Percentiles rank a stretch among this genome's conserved stretches.
These are phyloP conservation scores for Chironex yamaguchii DNA, from an alignment of 30 jellyfish, hydroid and myxozoan genomes.

Conservation along the genomic window DNA sequence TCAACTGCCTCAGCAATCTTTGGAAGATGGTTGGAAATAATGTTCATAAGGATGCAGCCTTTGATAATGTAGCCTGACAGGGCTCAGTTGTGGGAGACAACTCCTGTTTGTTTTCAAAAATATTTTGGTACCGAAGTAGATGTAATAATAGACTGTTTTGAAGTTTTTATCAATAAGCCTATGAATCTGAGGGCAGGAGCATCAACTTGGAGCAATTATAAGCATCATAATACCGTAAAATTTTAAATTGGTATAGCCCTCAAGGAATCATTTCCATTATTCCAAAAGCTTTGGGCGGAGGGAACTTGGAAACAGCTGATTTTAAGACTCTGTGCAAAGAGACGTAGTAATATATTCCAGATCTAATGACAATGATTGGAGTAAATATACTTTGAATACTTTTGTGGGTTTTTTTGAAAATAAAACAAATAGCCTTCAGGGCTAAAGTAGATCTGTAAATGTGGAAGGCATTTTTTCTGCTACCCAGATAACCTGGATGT, in stretches of 20 bases:
- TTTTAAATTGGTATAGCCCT: conserved; percentile 40
- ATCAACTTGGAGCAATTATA: neutral
- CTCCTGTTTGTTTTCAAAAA: conserved; percentile 20
- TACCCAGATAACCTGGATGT: no score
- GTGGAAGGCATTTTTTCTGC: no score
- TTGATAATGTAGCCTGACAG: conserved; percentile 60
- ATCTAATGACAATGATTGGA: no score
- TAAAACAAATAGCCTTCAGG: no score
- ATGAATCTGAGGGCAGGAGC: conserved; percentile 18
- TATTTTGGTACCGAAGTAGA: conserved; percentile 2
- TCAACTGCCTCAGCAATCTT: conserved; percentile 30
- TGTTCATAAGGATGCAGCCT: neutral
- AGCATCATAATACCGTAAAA: conserved; percentile 31
- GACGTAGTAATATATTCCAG: no score
- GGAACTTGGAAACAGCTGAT: no score
- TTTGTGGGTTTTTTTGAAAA: no score
- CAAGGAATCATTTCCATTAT: conserved; percentile 30
- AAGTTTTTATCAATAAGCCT: conserved; percentile 15
- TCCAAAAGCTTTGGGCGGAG: conserved; percentile 53
- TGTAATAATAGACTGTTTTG: conserved; percentile 21
- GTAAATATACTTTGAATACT: no score
- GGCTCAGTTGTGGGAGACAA: conserved; percentile 21
- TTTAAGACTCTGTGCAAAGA: no score
- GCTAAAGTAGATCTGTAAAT: no score
- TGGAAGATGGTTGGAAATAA: conserved; percentile 36